Evolutionary conservation across 2,888 invertebrate genomes (phyloP).

Genomic region (Metacarcinus magister): DNA sequence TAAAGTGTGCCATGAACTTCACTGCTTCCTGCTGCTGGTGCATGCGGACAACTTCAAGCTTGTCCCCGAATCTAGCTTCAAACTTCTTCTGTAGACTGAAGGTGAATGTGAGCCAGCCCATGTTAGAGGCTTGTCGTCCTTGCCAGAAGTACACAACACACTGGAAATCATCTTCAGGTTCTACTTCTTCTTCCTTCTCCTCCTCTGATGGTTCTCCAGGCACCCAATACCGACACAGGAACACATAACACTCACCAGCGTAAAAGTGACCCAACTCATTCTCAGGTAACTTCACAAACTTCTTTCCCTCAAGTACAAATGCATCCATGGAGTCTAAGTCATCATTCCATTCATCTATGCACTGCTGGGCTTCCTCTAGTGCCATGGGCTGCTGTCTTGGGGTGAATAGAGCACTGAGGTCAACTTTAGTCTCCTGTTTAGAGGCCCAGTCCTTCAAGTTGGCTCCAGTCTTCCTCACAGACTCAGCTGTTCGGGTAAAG

Average conservation of each 20-base stretch:
- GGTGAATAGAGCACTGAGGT: constrained; percentile 97
- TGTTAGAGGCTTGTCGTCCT: constrained; percentile 94
- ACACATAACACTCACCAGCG: constrained; percentile 95
- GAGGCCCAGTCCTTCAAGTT: constrained; percentile 96
- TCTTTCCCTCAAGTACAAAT: constrained; percentile 97
- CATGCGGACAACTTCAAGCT: constrained; percentile 96
- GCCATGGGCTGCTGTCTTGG: constrained; percentile 96
- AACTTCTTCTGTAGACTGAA: constrained; percentile 97
- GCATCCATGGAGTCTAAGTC: constrained; percentile 99
- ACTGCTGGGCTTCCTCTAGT: constrained; percentile 91
- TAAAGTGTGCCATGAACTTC: constrained; percentile 99
- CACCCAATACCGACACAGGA: constrained; percentile 97
- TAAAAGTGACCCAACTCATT: constrained; percentile 96
- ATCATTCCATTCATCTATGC: constrained; percentile 98
- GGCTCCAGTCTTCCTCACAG: constrained; percentile 97
- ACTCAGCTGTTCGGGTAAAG: constrained; percentile 98
- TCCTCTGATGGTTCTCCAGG: constrained; percentile 88
- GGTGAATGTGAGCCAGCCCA: constrained; percentile 99
- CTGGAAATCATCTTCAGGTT: constrained; percentile 90
- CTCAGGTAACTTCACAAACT: constrained; percentile 98
- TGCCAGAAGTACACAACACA: constrained; percentile 99
- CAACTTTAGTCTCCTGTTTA: constrained; percentile 95
- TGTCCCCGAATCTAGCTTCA: constrained; percentile 93
- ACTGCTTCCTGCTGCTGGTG: constrained; percentile 99
- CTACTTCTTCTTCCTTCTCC: constrained; percentile 87